Evolutionary conservation across 2,888 invertebrate species (phyloP).

Genomic region (Eurytoma californica): DNA sequence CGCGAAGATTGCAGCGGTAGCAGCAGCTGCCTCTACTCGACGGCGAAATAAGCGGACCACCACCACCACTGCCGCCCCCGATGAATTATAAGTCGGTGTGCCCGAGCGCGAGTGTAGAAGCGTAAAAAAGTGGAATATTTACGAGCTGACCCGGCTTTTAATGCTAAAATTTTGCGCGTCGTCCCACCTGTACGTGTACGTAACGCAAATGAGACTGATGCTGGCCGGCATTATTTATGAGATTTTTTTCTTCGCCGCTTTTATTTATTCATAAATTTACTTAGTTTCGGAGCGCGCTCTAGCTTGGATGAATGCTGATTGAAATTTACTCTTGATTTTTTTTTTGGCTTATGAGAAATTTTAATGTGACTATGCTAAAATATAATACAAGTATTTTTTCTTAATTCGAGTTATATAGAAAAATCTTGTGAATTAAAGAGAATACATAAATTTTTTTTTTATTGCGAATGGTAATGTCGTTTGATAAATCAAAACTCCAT

Average conservation of each 20-base stretch:
- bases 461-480: too few relatives aligned
- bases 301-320: conserved; percentile 1
- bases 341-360: background rate
- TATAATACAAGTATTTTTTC: too few relatives aligned
- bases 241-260: background rate
- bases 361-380: too few relatives aligned
- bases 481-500: too few relatives aligned
- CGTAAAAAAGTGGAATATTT: conserved; percentile 38
- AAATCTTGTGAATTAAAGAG: too few relatives aligned
- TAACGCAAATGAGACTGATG: conserved; percentile 8
- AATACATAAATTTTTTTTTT: too few relatives aligned
- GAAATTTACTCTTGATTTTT: background rate
- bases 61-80: background rate
- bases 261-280: conserved; percentile 11
- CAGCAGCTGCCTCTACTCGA: conserved; percentile 4
- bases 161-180: conserved; percentile 6
- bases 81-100: conserved; percentile 37
- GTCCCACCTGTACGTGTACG: background rate
- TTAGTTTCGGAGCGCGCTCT: background rate
- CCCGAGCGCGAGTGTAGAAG: background rate
- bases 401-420: too few relatives aligned
- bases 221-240: conserved; percentile 7
- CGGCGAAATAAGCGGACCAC: background rate
- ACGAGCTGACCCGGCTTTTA: conserved; percentile 25
- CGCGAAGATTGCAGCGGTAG: conserved; percentile 33